Evolutionary conservation across 2,888 invertebrate genomes (phyloP).

Genomic region (Branchipolynoe longqiensis): DNA sequence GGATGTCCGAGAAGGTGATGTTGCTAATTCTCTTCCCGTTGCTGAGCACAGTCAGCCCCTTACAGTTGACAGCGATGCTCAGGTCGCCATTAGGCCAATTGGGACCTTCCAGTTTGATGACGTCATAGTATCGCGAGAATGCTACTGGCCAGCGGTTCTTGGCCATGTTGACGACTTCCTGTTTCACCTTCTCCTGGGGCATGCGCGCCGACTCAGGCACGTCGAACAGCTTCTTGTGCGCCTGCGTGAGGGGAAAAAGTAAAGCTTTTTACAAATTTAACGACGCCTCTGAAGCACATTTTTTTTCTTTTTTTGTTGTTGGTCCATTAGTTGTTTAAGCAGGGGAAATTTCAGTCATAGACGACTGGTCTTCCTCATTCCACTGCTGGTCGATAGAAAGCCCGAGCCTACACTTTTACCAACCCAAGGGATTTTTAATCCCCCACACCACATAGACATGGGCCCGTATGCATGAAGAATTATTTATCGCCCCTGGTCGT

Average conservation of each 20-base stretch:
- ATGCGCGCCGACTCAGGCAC: not conserved
- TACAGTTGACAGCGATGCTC: slow-evolving; percentile 57
- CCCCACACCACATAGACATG: no score
- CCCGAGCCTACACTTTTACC: no score
- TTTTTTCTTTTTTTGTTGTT: no score
- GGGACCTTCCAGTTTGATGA: slow-evolving; percentile 57
- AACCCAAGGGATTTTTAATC: no score
- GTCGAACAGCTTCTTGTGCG: slow-evolving; percentile 59
- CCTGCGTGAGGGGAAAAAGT: no score
- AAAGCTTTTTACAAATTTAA: no score
- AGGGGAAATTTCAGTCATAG: no score
- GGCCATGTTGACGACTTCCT: slow-evolving; percentile 54
- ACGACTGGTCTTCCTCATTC: no score
- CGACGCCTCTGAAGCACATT: not conserved
- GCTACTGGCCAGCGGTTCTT: slow-evolving; percentile 50
- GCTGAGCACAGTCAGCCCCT: slow-evolving; percentile 44
- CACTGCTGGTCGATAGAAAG: no score
- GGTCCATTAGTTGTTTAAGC: no score
- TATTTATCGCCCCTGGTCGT: no score
- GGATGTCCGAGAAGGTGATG: slow-evolving; percentile 47
- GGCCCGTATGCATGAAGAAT: no score
- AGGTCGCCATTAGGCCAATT: slow-evolving; percentile 50
- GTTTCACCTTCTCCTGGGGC: slow-evolving; percentile 53
- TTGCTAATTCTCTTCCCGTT: not conserved
- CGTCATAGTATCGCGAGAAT: slow-evolving; percentile 61